phyloP scores from a whole-genome alignment of 1,140 invertebrate genomes.

The Phenacoccus solenopsis region DNA sequence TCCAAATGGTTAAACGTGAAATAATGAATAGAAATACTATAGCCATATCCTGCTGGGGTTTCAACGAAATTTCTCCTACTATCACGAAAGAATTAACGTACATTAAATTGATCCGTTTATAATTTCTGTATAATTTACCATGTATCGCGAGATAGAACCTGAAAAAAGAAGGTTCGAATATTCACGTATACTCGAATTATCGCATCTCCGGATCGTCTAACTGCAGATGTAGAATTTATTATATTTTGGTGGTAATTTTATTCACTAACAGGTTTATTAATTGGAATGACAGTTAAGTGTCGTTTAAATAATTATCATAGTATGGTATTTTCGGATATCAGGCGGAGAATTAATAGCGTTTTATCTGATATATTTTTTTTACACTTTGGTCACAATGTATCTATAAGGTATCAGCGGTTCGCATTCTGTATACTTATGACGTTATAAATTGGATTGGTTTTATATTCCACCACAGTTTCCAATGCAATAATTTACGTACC shows the following conservation, averaged over 20 bases:
- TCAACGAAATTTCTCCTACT: not conserved
- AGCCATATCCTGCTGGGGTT: not conserved
- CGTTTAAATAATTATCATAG: constrained; percentile 11
- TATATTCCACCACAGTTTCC: not conserved
- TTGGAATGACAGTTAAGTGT: constrained; percentile 10
- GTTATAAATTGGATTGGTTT: not conserved
- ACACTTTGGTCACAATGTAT: not conserved
- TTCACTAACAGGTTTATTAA: constrained; percentile 7
- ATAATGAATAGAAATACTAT: not conserved
- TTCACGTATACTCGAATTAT: not conserved
- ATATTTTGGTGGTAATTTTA: not conserved
- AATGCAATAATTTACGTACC: not conserved
- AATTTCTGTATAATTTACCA: not conserved
- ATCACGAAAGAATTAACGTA: not conserved
- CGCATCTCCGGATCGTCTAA: not conserved
- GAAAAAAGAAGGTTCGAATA: not conserved
- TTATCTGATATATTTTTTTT: not conserved
- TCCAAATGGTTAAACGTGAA: not conserved
- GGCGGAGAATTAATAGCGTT: not conserved
- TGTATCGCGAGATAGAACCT: not conserved
- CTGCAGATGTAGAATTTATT: not conserved
- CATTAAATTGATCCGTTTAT: not conserved
- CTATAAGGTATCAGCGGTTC: not conserved
- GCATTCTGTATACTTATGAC: not conserved
- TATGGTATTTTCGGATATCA: not conserved